Evolutionary conservation across 2,888 invertebrate genomes (phyloP).

Genomic region (Pristionchus maxplancki): DNA sequence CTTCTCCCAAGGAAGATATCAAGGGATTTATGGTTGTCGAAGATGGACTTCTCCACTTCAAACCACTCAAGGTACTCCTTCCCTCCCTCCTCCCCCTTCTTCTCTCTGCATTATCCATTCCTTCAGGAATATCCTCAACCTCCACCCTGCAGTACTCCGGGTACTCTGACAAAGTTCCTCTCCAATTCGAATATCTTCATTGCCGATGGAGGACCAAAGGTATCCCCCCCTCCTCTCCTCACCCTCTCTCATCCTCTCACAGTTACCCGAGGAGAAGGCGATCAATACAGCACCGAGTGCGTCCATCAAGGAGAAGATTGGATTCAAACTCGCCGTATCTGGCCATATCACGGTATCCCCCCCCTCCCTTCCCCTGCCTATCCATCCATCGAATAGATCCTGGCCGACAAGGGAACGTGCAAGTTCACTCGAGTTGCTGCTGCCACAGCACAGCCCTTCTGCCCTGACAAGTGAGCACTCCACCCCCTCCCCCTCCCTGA

Average conservation of each 20-base stretch:
- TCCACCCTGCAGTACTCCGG: background rate
- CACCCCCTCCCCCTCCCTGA: background rate
- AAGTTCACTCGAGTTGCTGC: background rate
- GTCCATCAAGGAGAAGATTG: background rate
- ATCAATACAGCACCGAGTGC: background rate
- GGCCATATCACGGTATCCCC: conserved; percentile 8
- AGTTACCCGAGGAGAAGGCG: background rate
- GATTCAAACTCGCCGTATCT: background rate
- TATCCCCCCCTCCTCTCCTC: background rate
- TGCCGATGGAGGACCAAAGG: background rate
- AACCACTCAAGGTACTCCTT: conserved; percentile 21
- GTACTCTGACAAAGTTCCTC: conserved; percentile 11
- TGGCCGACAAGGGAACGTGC: conserved; percentile 4
- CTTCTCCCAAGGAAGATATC: background rate
- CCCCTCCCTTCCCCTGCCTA: background rate
- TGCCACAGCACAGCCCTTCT: background rate
- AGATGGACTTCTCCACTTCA: conserved; percentile 20
- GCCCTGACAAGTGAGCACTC: background rate
- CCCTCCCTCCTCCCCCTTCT: background rate
- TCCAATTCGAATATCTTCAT: conserved; percentile 19
- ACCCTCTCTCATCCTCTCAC: background rate
- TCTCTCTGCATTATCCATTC: background rate
- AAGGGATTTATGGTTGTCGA: conserved; percentile 11
- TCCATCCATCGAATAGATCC: background rate
- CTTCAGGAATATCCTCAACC: background rate